Evolutionary conservation across 2,113 vertebrate species (phyloP).

Genomic region (Typhlomys cinereus): DNA sequence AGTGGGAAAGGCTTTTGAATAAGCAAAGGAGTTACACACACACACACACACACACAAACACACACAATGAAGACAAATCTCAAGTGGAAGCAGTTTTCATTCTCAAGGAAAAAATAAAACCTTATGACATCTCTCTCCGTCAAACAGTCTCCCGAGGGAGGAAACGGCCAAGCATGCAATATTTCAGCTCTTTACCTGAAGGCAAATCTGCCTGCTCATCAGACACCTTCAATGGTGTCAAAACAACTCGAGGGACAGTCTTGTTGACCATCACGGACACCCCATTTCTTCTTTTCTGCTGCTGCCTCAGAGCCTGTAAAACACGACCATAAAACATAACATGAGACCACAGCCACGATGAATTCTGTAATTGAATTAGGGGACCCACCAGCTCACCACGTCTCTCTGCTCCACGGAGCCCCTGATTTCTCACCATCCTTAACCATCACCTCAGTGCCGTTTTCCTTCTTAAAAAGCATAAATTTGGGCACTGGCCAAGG

Average conservation of each 20-base stretch:
- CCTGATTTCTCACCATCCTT: constrained; percentile 79
- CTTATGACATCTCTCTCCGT: constrained; percentile 60
- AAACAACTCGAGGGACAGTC: constrained; percentile 92
- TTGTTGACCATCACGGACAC: constrained; percentile 94
- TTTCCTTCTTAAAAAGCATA: constrained; percentile 78
- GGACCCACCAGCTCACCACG: constrained; percentile 77
- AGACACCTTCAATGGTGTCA: constrained; percentile 93
- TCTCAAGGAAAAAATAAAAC: constrained; percentile 65
- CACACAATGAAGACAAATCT: constrained; percentile 70
- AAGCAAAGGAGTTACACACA: constrained; percentile 30
- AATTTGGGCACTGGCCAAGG: constrained; percentile 75
- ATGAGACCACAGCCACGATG: constrained; percentile 81
- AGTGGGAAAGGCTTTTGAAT: constrained; percentile 39
- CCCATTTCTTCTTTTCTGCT: constrained; percentile 93
- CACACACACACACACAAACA: background rate
- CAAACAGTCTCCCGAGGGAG: constrained; percentile 70
- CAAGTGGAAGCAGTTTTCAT: constrained; percentile 70
- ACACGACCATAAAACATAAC: constrained; percentile 82
- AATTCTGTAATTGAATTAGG: constrained; percentile 80
- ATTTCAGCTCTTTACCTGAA: constrained; percentile 89
- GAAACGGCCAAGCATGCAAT: constrained; percentile 49
- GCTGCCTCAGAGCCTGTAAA: constrained; percentile 91
- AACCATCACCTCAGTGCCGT: constrained; percentile 76
- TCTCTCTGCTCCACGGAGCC: constrained; percentile 72
- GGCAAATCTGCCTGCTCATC: constrained; percentile 92